Base-by-base conservation (phyloP, 2,113 vertebrate species). In the Gavialis gangeticus region DNA sequence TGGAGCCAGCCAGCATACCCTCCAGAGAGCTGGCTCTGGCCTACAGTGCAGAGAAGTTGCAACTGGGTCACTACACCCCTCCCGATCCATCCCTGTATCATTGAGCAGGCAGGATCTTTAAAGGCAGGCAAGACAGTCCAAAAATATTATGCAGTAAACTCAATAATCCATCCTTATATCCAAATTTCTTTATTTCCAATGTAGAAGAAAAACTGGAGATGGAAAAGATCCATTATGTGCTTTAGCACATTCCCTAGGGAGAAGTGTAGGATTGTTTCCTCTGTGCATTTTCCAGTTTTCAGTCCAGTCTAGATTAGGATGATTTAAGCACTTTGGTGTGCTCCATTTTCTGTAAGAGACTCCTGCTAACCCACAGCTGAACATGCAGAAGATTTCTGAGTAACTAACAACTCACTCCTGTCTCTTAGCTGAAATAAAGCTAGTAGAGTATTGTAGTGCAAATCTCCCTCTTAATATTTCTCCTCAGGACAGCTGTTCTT, bases 271-370 rank as follows among this genome's bases (percentile, higher is more conserved):
- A 79, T 28, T 84, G 18, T 27, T 60, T 27, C 78, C 75, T 34
- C 60, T 79, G 28, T 66, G 3, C n/a, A 25, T 91, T 93, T 89
- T 87, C 62, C 46, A 93, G 64, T 21, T 75, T 0, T 0, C 59
- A 30, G 80, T 34, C 54, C 66, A 85, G 24, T 87, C 34, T 9
- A 17, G 21, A 25, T 92, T 91, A 46, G 87, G 88, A 87, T 84
- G 1, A 79, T 54, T 84, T 58, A 78, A 87, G 67, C 56, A 30
- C 64, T 34, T 46, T 54, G 83, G 30, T 28, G 84, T 96, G 91
- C 79, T 57, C 46, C 6, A 13, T 22, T 82, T n/a, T 77, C 21
- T 69, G 12, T 59, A 62, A 87, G 34, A 25, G 17, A 22, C 12
- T 30, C 10, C 80, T 78, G 83, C n/a, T 67, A 83, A 54, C 37